A percentile compares a stretch with the other conserved stretches of the same genome.
phyloP scores from a whole-genome alignment of 1,140 invertebrate species.

The Drosophila dunni region DNA sequence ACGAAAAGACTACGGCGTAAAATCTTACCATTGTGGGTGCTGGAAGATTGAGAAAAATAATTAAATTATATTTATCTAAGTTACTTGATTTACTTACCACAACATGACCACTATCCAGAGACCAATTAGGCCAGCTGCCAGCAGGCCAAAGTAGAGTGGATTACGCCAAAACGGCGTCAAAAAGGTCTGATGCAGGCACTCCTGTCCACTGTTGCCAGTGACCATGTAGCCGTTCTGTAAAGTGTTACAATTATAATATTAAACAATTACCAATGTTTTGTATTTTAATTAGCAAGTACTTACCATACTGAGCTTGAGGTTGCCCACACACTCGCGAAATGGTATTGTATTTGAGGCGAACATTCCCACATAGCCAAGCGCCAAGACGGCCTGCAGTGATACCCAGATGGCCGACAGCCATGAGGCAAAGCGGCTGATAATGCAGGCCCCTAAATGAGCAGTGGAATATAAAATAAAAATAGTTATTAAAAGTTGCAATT shows the following conservation, averaged over 20 bases:
- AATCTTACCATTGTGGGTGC: conserved; percentile 80
- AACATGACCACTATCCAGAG: conserved; percentile 84
- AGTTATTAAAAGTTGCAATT: not conserved
- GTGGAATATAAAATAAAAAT: not conserved
- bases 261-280: not conserved
- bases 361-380: conserved; percentile 81
- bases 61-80: not conserved
- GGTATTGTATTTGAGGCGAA: conserved; percentile 74
- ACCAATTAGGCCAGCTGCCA: conserved; percentile 77
- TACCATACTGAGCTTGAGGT: conserved; percentile 67
- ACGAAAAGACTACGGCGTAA: conserved; percentile 76
- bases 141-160: conserved; percentile 77
- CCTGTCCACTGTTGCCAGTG: conserved; percentile 69
- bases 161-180: conserved; percentile 82
- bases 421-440: conserved; percentile 83
- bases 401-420: conserved; percentile 83
- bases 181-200: conserved; percentile 81
- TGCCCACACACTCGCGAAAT: conserved; percentile 78
- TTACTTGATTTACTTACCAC: conserved; percentile 62
- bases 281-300: conserved; percentile 8
- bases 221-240: conserved; percentile 70
- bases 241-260: not conserved
- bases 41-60: conserved; percentile 25
- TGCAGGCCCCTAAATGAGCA: conserved; percentile 68
- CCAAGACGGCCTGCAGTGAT: conserved; percentile 80